These are phyloP conservation scores for Drosophila anomalata DNA, from an alignment of 2,888 invertebrate species.

Conservation along the genomic window DNA sequence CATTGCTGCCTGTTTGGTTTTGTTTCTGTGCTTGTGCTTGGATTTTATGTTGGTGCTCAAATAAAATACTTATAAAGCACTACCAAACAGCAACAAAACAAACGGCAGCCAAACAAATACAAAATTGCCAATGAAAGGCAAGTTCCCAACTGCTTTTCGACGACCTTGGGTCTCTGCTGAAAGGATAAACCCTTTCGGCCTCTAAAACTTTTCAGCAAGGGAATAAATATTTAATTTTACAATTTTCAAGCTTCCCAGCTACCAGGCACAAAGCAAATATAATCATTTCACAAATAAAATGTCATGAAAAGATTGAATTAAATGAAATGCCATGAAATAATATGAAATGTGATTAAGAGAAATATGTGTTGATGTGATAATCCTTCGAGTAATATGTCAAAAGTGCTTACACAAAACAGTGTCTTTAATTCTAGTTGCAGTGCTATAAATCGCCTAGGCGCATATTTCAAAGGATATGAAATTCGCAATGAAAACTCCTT, in stretches of 20 bases:
- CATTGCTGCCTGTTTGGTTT: constrained; percentile 47
- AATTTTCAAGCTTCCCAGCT: constrained; percentile 20
- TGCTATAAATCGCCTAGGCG: constrained; percentile 51
- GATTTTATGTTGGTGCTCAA: constrained; percentile 37
- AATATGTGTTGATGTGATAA: background rate
- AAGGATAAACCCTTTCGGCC: constrained; percentile 35
- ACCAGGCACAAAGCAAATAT: constrained; percentile 20
- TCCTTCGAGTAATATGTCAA: background rate
- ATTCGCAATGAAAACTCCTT: constrained; percentile 30
- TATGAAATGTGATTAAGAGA: background rate
- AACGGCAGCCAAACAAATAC: constrained; percentile 11
- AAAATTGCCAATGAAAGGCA: constrained; percentile 60
- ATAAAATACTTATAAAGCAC: constrained; percentile 21
- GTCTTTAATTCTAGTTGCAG: constrained; percentile 22
- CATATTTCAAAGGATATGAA: constrained; percentile 50
- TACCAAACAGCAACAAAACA: constrained; percentile 16
- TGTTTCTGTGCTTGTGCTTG: constrained; percentile 16
- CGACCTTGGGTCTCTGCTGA: constrained; percentile 20
- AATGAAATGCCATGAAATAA: background rate
- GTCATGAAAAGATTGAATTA: background rate
- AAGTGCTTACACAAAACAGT: constrained; percentile 3
- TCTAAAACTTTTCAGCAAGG: constrained; percentile 29
- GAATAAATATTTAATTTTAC: constrained; percentile 37
- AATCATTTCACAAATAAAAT: constrained; percentile 17
- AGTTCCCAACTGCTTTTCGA: constrained; percentile 29